Evolutionary conservation across 2,888 invertebrate species (phyloP), one percentile per base, ranked within the genome.

Genomic region (Xanthorhoe spadicearia): DNA sequence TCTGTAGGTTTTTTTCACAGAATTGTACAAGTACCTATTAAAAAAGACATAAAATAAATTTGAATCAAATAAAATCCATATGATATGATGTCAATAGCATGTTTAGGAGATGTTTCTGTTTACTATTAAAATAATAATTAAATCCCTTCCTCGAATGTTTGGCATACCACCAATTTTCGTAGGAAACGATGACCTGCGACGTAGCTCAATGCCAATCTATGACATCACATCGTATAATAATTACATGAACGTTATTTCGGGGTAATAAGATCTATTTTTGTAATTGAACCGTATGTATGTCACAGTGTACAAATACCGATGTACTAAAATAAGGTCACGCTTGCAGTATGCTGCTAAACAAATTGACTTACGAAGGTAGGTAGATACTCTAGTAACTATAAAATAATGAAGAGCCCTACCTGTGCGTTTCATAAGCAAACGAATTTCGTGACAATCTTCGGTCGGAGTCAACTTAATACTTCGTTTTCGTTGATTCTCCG

Each of bases 161-260:
- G 67, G 67, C 63, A 64, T 18, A 43, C 1, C 15, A 28, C 60
- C 60, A 67, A 61, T 18, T 23, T 51, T 48, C n/a, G 48, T 17
- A 48, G 48, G 48, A 48, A 48, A 48, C 48, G 48, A 17, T 48
- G 48, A 48, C 48, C 38, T 13, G 38, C 10, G 48, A 17, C 48
- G 59, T 61, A 53, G 60, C 69, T 17, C 70, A 74, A 70, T 74
- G 68, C 66, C 69, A 69, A 62, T 17, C 52, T 66, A 61, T 72
- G 72, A 72, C 72, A 72, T 72, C 72, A 73, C 38, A 62, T 61
- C 51, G 0, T 15, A 19, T 19, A 38, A 43, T 43, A 57, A 46
- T 17, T 51, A 56, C 23, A 43, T 55, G 1, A 46, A 66, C 68
- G 59, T 69, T 64, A 66, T 53, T 8, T 8, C 38, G 35, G 35